Evolutionary conservation across 2,797 vertebrate species (phyloP).

Genomic region (Danio tinwini): DNA sequence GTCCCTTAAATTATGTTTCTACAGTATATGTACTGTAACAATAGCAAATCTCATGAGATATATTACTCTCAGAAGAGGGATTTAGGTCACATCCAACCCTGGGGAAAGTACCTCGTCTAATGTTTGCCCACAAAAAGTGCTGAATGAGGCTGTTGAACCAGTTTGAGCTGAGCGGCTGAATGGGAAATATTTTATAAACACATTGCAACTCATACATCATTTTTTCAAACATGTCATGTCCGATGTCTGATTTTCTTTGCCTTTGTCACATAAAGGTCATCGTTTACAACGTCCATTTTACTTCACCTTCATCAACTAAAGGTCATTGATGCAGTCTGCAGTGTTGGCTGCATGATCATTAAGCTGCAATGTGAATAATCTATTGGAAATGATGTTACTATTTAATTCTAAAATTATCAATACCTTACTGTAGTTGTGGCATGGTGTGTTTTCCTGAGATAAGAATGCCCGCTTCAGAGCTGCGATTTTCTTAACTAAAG

Average conservation of each 20-base stretch:
- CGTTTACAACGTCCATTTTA: neutral
- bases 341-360: neutral
- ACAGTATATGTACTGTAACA: neutral
- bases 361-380: neutral
- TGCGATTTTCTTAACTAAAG: neutral
- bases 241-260: too few species aligned
- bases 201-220: too few species aligned
- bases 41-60: neutral
- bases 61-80: neutral
- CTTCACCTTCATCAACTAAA: neutral
- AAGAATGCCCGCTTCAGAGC: neutral
- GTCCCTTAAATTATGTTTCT: too few species aligned
- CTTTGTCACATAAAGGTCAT: too few species aligned
- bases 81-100: slow-evolving; percentile 14
- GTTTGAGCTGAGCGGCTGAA: neutral
- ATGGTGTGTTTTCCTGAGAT: neutral
- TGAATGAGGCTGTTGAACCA: slow-evolving; percentile 11
- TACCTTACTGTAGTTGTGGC: neutral
- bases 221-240: neutral
- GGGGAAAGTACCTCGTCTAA: slow-evolving; percentile 1
- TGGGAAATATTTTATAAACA: neutral
- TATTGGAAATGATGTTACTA: too few species aligned
- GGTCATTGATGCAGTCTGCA: neutral
- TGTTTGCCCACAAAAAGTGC: neutral
- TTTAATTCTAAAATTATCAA: neutral